A percentile compares a stretch with the other conserved stretches of the same genome.
Evolutionary conservation across 2,888 invertebrate genomes (phyloP).

Genomic region (Thumatha senex): DNA sequence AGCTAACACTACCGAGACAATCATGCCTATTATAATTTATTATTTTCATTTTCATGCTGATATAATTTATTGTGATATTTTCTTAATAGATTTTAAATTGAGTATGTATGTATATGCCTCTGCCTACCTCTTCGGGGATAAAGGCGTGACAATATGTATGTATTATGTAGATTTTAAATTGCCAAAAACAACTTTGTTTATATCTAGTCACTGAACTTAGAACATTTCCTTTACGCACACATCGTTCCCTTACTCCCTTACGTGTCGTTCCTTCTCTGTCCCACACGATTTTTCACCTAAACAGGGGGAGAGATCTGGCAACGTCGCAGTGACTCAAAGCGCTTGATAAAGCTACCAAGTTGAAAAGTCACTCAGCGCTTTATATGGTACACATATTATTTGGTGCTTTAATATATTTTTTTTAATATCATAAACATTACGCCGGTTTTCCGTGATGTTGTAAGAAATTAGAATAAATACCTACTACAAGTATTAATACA

Average conservation of each 20-base stretch:
- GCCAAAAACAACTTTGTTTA: no score
- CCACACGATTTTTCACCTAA: constrained; percentile 35
- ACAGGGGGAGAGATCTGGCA: constrained; percentile 59
- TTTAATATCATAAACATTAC: constrained; percentile 43
- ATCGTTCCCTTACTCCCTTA: constrained; percentile 45
- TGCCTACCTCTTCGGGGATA: no score
- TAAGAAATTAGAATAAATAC: constrained; percentile 3
- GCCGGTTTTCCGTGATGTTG: constrained; percentile 6
- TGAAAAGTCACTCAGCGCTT: constrained; percentile 29
- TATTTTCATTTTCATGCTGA: no score
- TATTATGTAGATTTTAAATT: no score
- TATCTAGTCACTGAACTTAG: background rate
- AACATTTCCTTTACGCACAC: constrained; percentile 22
- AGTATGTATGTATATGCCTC: no score
- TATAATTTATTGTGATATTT: no score
- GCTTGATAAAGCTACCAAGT: constrained; percentile 28
- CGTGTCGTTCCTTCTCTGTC: constrained; percentile 34
- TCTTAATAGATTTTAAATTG: no score
- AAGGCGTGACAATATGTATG: no score
- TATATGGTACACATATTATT: constrained; percentile 1
- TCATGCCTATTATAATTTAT: no score
- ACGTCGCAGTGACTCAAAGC: constrained; percentile 50
- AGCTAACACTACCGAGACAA: no score
- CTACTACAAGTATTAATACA: background rate
- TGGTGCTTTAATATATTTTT: constrained; percentile 25